A percentile compares a stretch with the other conserved stretches of the same genome.
These are phyloP conservation scores for Cariama cristata DNA, from an alignment of 2,113 vertebrate species.

Conservation along the genomic window DNA sequence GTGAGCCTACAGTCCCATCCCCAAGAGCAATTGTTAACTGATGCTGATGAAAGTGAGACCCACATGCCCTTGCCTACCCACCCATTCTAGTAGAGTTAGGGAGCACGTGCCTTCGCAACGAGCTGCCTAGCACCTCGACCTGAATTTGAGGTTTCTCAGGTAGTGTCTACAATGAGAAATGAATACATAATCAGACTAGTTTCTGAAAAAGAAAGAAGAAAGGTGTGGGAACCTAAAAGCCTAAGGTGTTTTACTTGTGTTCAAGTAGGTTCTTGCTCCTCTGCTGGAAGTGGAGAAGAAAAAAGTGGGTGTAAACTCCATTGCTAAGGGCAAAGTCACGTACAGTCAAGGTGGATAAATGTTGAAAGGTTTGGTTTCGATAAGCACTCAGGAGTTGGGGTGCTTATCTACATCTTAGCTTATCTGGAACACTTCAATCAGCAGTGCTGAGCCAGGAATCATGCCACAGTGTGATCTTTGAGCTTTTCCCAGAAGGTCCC, in stretches of 20 bases:
- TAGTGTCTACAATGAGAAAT: background rate
- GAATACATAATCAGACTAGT: background rate
- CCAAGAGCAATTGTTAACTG: background rate
- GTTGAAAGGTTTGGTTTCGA: slow-evolving; percentile 61
- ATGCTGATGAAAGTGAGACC: background rate
- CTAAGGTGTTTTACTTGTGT: slow-evolving; percentile 48
- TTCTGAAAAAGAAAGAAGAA: slow-evolving; percentile 17
- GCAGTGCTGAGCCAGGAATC: slow-evolving; percentile 17
- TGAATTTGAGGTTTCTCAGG: background rate
- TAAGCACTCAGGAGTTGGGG: background rate
- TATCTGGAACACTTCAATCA: slow-evolving; percentile 54
- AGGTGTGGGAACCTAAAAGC: slow-evolving; percentile 57
- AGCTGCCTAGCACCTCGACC: background rate
- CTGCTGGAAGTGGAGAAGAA: slow-evolving; percentile 1
- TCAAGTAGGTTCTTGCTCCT: slow-evolving; percentile 64
- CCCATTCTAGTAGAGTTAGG: background rate
- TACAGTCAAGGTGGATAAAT: slow-evolving; percentile 50
- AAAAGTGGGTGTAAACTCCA: slow-evolving; percentile 39
- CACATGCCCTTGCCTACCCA: background rate
- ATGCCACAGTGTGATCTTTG: background rate
- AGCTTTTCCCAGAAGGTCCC: background rate
- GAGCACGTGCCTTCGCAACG: background rate
- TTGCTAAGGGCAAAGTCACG: slow-evolving; percentile 62
- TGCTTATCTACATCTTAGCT: slow-evolving; percentile 48
- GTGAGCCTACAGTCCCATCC: background rate